phyloP scores from a whole-genome alignment of 2,797 vertebrate species.

The Threskiornis aethiopicus region DNA sequence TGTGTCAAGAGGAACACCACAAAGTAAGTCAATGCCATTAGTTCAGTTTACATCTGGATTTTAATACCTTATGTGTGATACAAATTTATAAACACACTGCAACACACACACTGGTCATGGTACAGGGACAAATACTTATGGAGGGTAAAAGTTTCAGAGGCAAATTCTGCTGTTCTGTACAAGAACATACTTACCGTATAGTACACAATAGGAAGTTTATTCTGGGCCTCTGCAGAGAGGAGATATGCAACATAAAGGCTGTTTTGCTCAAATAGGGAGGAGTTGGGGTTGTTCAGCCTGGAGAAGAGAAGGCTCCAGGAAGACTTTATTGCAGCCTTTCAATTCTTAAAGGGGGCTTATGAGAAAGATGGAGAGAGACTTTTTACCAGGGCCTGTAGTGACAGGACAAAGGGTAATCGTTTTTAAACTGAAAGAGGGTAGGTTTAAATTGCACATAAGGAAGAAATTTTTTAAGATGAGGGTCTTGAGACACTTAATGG shows the following conservation, averaged over 20 bases:
- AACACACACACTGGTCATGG: not conserved
- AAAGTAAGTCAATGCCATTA: not conserved
- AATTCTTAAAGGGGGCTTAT: not conserved
- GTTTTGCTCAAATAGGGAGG: not conserved
- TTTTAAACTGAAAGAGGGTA: too few relatives aligned
- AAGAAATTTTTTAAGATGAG: not conserved
- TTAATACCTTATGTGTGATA: not conserved
- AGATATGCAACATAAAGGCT: not conserved
- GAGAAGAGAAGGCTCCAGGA: not conserved
- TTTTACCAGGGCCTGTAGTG: too few relatives aligned
- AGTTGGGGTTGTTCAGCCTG: not conserved
- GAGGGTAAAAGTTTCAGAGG: not conserved
- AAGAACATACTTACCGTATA: not conserved
- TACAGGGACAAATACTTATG: not conserved
- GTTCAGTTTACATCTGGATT: not conserved
- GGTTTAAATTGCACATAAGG: too few relatives aligned
- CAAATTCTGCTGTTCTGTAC: constrained; percentile 13
- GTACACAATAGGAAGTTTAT: not conserved
- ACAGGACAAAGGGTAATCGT: too few relatives aligned
- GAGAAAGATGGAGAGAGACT: not conserved
- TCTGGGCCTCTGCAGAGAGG: constrained; percentile 2
- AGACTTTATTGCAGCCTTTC: not conserved
- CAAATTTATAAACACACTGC: not conserved
- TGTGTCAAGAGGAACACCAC: not conserved
- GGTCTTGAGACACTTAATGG: not conserved